A percentile compares a stretch with the other conserved stretches of the same genome.
These are phyloP conservation scores for Halisarca cf. caerulea DNA, from an alignment of 37 sponge, comb jelly and placozoan genomes.

Conservation along the genomic window DNA sequence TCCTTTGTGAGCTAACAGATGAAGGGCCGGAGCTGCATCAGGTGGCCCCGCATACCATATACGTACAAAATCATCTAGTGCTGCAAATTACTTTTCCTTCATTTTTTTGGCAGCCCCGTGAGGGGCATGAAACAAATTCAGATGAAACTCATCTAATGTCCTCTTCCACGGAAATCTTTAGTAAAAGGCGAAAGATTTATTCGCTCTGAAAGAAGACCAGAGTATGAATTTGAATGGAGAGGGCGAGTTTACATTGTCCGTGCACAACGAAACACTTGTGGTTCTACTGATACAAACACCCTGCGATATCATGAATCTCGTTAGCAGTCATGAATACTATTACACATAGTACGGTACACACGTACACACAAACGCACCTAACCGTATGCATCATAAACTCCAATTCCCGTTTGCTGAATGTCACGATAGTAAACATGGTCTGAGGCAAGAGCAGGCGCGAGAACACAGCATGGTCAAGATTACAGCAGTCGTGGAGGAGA, in stretches of 20 bases:
- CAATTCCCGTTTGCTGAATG: slow-evolving; percentile 80
- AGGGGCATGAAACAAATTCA: slow-evolving; percentile 20
- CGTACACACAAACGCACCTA: slow-evolving; percentile 53
- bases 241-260: too few relatives aligned
- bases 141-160: slow-evolving; percentile 16
- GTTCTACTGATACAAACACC: background rate
- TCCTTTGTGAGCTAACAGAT: too few relatives aligned
- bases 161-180: slow-evolving; percentile 64
- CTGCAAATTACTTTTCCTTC: too few relatives aligned
- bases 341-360: too few relatives aligned
- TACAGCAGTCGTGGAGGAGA: too few relatives aligned
- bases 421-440: slow-evolving; percentile 83
- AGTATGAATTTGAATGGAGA: background rate
- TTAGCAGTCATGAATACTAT: background rate
- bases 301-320: background rate
- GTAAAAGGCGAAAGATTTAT: slow-evolving; percentile 38
- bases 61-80: too few relatives aligned
- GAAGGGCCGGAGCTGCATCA: too few relatives aligned
- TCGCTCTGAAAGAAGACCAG: slow-evolving; percentile 20
- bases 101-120: background rate
- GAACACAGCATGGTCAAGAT: too few relatives aligned
- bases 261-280: background rate
- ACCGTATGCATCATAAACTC: slow-evolving; percentile 61
- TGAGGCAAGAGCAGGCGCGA: slow-evolving; percentile 4
- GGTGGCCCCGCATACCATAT: too few relatives aligned